Evolutionary conservation across 2,888 invertebrate species (phyloP), one percentile per base, ranked within the genome.

Genomic region (Hoplodrina ambigua): DNA sequence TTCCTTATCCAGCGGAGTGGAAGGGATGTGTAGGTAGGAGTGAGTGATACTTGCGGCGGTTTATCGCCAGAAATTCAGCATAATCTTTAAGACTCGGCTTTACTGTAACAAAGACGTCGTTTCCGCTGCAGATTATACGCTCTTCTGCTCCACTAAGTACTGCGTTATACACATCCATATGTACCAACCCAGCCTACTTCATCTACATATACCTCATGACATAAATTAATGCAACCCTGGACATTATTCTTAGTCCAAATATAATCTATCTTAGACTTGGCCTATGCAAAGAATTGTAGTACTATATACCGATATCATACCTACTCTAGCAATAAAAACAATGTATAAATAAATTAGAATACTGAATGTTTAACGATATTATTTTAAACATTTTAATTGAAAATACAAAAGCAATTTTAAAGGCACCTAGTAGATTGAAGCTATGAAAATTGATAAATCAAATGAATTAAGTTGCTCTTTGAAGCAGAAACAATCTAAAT

Each of bases 61-160:
- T 87, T 87, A 87, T 87, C 84, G 73, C 75, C 55, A 81, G 80
- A 86, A 85, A 83, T 86, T 87, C 81, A 76, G 72, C 81, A 82
- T 88, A 88, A 88, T 89, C 90, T 87, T 84, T 80, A 86, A 87
- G 84, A 75, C 83, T 83, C 78, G 66, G 80, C 83, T 86, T 84
- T 85, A 73, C 81, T 76, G 84, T 85, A 86, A 87, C 85, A 85
- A 88, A 89, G 86, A 82, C 83, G 82, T 79, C 83, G 85, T 87
- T 86, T 85, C 83, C 85, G 81, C 72, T 78, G 69, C 75, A 87
- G 86, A 89, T 89, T 88, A 89, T 83, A 82, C 68, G 63, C 53
- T 64, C 67, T 76, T 79, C 67, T 80, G 72, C 72, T 80, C 69
- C 67, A 75, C 72, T 82, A 68, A 74, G 71, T 72, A 60, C 67